Percentiles rank a stretch among this genome's conserved stretches.
phyloP scores from a whole-genome alignment of 2,888 invertebrate species.

The Diarsia rubi region DNA sequence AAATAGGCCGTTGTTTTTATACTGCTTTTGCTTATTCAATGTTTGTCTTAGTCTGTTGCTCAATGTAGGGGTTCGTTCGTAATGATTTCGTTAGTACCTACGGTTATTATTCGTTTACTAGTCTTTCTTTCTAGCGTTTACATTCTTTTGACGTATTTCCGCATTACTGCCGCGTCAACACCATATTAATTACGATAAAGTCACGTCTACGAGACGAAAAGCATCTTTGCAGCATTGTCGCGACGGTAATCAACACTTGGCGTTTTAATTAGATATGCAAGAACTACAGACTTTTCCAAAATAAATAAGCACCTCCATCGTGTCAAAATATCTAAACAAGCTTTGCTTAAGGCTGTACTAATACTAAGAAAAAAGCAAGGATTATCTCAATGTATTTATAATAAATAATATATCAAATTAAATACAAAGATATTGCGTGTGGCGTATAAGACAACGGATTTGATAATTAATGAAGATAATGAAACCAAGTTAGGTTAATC shows the following conservation, averaged over 20 bases:
- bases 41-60: neutral
- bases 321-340: neutral
- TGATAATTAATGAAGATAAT: slow-evolving; percentile 43
- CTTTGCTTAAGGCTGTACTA: neutral
- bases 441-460: slow-evolving; percentile 11
- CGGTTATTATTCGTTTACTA: neutral
- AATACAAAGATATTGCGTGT: neutral
- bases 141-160: slow-evolving; percentile 9
- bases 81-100: neutral
- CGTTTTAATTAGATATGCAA: neutral
- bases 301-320: neutral
- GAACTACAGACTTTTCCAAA: neutral
- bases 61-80: neutral
- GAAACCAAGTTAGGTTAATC: slow-evolving; percentile 44
- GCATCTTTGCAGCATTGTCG: neutral
- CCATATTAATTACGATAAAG: neutral
- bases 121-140: neutral
- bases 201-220: neutral
- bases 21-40: slow-evolving; percentile 17
- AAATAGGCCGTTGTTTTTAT: slow-evolving; percentile 39
- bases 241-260: slow-evolving; percentile 1
- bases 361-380: neutral
- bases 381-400: neutral
- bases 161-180: neutral
- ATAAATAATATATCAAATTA: slow-evolving; percentile 1